Evolutionary conservation across 2,797 vertebrate species (phyloP), one percentile per base, ranked within the genome.

Genomic region (Clarias fuscus): DNA sequence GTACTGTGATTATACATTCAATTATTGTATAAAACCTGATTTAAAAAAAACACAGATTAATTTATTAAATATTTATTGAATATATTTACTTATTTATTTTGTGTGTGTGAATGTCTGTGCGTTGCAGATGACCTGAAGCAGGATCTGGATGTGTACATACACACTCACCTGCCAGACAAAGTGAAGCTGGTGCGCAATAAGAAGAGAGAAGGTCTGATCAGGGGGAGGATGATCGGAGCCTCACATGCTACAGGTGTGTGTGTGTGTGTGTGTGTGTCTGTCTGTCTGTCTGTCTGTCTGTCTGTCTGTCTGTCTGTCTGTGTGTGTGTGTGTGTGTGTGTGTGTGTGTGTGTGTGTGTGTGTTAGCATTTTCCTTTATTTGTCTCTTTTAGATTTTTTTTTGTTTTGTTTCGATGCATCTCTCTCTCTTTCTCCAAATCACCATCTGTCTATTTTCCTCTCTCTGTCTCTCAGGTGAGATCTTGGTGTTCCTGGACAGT

Each of bases 401-500:
- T 17, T 8, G 22, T 22, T n/a, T 22, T n/a, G 20, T 64, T 8
- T n/a, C 0, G 8, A 22, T 7, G 8, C 5, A 22, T 64, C 1
- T 64, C 61, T 0, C 7, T 65, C 62, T 27, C 64, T n/a, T 11
- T n/a, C 64, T 65, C 65, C 24, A 61, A 61, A 61, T 61, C 58
- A 59, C n/a, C 18, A 4, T 59, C 18, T 61, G 1, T 61, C 43
- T 33, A 27, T 18, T 22, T 3, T 22, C 48, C 53, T 76, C 75
- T 76, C 75, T 1, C 56, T 4, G 1, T 8, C 18, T 13, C 61
- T 7, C 83, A 99, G 98, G 98, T 53, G 95, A 97, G 77, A 97
- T 98, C 30, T 96, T 99, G 87, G 97, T 99, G 40, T 99, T 99
- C 92, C 95, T 99, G 93, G 98, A 99, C 94, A 99, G 97, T 90